Evolutionary conservation across 2,797 vertebrate species (phyloP).

Genomic region (Poecile montanus): DNA sequence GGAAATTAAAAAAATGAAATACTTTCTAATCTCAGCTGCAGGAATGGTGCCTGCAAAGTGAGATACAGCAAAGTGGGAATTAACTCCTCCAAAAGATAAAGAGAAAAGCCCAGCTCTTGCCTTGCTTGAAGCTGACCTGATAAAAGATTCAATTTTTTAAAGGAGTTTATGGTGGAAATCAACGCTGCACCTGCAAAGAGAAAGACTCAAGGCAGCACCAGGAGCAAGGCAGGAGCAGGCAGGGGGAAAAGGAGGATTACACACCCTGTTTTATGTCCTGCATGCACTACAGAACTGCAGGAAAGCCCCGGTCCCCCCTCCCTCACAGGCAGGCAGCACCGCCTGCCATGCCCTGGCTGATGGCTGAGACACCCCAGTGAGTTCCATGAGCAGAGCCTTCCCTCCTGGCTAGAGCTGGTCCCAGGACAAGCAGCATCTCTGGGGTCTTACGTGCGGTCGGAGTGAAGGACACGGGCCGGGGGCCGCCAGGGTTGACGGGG

Average conservation of each 20-base stretch:
- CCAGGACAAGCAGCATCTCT: background rate
- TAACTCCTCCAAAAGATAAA: conserved; percentile 14
- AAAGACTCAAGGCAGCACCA: background rate
- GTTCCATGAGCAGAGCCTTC: background rate
- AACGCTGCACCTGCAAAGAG: background rate
- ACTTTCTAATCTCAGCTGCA: conserved; percentile 19
- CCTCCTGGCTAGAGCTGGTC: background rate
- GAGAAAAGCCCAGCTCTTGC: background rate
- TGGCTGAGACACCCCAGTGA: background rate
- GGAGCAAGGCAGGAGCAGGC: background rate
- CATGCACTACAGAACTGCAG: background rate
- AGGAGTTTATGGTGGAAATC: conserved; percentile 15
- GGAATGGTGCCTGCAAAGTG: background rate
- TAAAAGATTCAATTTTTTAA: conserved; percentile 39
- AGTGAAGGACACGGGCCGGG: conserved; percentile 91
- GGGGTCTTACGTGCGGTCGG: conserved; percentile 87
- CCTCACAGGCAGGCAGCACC: rapidly evolving
- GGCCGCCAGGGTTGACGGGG: conserved; percentile 90
- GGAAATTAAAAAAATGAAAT: background rate
- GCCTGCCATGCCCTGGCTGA: rapidly evolving
- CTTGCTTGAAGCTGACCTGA: background rate
- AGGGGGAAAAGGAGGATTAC: background rate
- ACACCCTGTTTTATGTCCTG: background rate
- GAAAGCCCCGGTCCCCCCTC: background rate
- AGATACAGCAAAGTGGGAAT: conserved; percentile 35